Base-by-base conservation (phyloP, 2,113 vertebrate genomes). In the Cyphomyrus discorhynchus region DNA sequence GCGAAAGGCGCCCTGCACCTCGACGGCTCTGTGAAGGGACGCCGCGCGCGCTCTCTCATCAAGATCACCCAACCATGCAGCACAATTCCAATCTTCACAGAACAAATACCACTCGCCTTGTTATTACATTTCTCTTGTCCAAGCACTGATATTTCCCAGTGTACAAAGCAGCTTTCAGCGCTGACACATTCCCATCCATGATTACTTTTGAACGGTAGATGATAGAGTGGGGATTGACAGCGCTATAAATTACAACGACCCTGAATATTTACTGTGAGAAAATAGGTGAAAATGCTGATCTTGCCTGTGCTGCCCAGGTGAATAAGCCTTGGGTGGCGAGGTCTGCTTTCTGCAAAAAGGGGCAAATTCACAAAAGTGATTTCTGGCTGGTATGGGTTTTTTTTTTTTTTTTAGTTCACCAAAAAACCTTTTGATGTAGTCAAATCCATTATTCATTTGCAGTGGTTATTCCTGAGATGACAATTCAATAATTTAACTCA, bases 141-240 rank as follows among this genome's bases (percentile, higher is more conserved):
- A 46, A 56, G 31, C 53, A 80, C 88, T 50, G 62, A 82, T 77
- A 74, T 80, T 91, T 85, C 88, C 84, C 90, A 58, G 83, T 15
- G 84, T 50, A 80, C 50, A 56, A 58, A 80, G 87, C 87, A 62
- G 58, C 62, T 91, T 42, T 17, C 82, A 24, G 88, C 13, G 53
- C 77, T 42, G 87, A 50, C 58, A 88, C 88, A 87, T 84, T 87
- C 83, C 56, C 88, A 87, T 89, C 88, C 90, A 89, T 91, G 90
- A 91, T 91, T 87, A 89, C 62, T 47, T 89, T 89, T 87, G 85
- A 91, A 91, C 85, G 52, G 88, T 45, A 17, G 31, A 70, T 89
- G 90, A 87, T 89, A 56, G 83, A 77, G 83, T 89, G 24, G 58
- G 90, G 88, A 89, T 39, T 91, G 88, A 83, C 88, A 86, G 62